A percentile compares a stretch with the other conserved stretches of the same genome.
Conservation (phyloP, 2,113 vertebrate species). For the Bambusicola thoracicus region DNA sequence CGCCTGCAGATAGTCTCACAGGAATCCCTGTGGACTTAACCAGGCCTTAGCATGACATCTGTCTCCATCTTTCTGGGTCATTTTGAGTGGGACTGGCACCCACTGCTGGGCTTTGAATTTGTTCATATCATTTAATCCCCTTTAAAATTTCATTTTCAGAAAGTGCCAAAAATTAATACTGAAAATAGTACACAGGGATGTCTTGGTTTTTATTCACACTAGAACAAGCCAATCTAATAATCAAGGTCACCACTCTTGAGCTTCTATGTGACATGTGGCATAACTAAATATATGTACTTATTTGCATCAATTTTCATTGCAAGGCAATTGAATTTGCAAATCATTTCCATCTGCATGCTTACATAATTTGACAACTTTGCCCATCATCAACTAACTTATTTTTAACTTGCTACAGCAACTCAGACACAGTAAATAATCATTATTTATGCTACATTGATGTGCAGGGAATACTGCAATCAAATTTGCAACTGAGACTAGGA, state of each 20-base stretch:
- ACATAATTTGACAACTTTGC: constrained; percentile 49
- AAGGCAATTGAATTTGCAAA: constrained; percentile 48
- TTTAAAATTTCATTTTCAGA: not conserved
- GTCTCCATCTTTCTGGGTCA: not conserved
- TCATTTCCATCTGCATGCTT: constrained; percentile 30
- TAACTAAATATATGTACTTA: constrained; percentile 34
- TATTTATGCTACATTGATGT: not conserved
- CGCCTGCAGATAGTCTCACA: not conserved
- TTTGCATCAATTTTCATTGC: constrained; percentile 25
- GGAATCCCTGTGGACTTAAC: not conserved
- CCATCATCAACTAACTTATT: constrained; percentile 3
- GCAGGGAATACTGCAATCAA: not conserved
- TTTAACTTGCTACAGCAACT: not conserved
- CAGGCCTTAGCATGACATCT: not conserved
- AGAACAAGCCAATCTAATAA: not conserved
- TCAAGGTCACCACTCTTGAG: constrained; percentile 14
- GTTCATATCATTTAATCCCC: not conserved
- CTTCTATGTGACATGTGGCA: not conserved
- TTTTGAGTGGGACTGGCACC: not conserved
- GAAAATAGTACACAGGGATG: not conserved
- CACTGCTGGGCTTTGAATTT: not conserved
- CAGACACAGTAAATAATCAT: constrained; percentile 25
- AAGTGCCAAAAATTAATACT: not conserved
- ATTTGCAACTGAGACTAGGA: not conserved
- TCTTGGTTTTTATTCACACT: not conserved